A percentile compares a stretch with the other conserved stretches of the same genome.
These are phyloP conservation scores for Odocoileus virginianus DNA, from an alignment of 2,113 vertebrate genomes.

Conservation along the genomic window DNA sequence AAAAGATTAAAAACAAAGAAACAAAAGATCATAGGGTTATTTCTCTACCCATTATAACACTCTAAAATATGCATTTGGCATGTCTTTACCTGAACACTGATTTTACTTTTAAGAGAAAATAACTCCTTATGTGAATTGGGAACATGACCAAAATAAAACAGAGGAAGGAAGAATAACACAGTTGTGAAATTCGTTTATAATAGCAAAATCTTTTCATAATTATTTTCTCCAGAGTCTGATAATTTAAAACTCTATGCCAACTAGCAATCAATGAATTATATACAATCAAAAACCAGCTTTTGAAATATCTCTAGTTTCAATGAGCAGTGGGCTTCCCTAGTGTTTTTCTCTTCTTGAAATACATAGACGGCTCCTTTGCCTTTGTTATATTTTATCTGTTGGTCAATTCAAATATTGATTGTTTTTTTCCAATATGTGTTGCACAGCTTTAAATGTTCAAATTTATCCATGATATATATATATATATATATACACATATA, in stretches of 20 bases:
- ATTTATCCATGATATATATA: neutral
- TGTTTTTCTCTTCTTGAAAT: neutral
- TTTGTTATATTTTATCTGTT: neutral
- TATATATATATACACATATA: too few relatives aligned
- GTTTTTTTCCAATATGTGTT: neutral
- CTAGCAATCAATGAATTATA: neutral
- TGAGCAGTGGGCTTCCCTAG: neutral
- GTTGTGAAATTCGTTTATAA: neutral
- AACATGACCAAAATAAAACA: constrained; percentile 6
- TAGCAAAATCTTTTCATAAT: neutral
- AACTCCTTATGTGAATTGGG: neutral
- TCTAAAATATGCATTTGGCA: neutral
- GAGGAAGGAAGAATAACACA: neutral
- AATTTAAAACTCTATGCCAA: neutral
- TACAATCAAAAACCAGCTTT: neutral
- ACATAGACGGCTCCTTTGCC: neutral
- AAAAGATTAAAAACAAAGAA: constrained; percentile 6
- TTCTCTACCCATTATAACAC: constrained; percentile 1
- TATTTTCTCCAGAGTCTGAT: neutral
- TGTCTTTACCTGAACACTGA: neutral
- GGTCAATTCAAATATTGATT: neutral
- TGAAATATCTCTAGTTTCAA: neutral
- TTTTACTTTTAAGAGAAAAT: constrained; percentile 14
- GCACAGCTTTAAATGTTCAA: neutral
- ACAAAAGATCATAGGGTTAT: neutral